Evolutionary conservation across 2,888 invertebrate genomes (phyloP).

Genomic region (Azorinus chamasolen): DNA sequence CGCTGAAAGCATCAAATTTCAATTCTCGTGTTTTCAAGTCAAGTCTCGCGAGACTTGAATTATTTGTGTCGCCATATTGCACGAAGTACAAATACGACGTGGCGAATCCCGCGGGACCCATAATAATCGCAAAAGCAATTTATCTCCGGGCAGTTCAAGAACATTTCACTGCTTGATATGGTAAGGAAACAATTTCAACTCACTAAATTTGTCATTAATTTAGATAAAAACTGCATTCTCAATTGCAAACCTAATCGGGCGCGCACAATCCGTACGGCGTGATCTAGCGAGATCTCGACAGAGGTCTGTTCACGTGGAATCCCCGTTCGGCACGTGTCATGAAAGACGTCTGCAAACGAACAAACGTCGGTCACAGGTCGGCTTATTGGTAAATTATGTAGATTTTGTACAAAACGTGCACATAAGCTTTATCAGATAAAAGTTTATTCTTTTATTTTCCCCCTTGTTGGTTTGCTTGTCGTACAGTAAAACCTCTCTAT

Average conservation of each 20-base stretch:
- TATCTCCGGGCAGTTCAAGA: slow-evolving; percentile 41
- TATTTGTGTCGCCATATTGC: slow-evolving; percentile 49
- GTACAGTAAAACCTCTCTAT: no score
- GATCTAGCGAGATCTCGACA: slow-evolving; percentile 36
- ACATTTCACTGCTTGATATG: slow-evolving; percentile 29
- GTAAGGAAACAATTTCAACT: slow-evolving; percentile 49
- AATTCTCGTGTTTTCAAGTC: no score
- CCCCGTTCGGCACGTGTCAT: slow-evolving; percentile 10
- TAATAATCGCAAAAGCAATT: slow-evolving; percentile 36
- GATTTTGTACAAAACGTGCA: no score
- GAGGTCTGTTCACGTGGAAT: slow-evolving; percentile 28
- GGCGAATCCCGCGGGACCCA: slow-evolving; percentile 22
- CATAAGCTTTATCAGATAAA: no score
- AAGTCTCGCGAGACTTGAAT: slow-evolving; percentile 40
- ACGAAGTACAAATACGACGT: slow-evolving; percentile 30
- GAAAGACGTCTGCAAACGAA: neutral
- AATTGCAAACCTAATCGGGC: slow-evolving; percentile 47
- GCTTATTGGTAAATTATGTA: no score
- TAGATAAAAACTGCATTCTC: slow-evolving; percentile 43
- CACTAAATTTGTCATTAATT: slow-evolving; percentile 58
- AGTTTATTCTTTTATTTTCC: no score
- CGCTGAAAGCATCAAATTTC: neutral
- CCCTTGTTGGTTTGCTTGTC: no score
- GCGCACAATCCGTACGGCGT: slow-evolving; percentile 9
- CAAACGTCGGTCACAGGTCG: no score